Evolutionary conservation across 2,113 vertebrate genomes (phyloP).

Genomic region (Nannospalax galili): DNA sequence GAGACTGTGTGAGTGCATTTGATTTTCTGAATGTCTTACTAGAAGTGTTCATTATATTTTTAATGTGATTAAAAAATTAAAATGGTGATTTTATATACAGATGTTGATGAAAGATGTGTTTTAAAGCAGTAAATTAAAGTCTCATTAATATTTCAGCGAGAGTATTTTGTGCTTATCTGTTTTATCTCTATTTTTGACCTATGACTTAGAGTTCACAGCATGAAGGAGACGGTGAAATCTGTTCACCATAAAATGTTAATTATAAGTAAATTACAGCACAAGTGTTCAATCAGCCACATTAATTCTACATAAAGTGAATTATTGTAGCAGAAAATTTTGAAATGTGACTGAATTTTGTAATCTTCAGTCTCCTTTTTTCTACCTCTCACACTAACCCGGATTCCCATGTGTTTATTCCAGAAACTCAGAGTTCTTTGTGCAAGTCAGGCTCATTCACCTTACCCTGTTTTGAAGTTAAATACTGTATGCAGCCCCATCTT

Average conservation of each 20-base stretch:
- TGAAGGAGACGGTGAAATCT: slow-evolving; percentile 90
- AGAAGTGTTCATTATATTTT: slow-evolving; percentile 85
- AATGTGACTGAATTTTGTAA: slow-evolving; percentile 92
- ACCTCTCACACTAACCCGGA: slow-evolving; percentile 71
- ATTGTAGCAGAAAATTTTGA: slow-evolving; percentile 93
- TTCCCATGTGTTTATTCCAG: slow-evolving; percentile 59
- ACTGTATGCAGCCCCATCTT: neutral
- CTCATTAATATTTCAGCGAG: slow-evolving; percentile 90
- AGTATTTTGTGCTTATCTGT: slow-evolving; percentile 90
- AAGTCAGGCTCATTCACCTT: slow-evolving; percentile 30
- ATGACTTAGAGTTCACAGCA: slow-evolving; percentile 91
- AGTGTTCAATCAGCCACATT: slow-evolving; percentile 92
- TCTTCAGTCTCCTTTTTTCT: slow-evolving; percentile 81
- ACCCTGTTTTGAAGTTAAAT: slow-evolving; percentile 58
- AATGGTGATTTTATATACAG: slow-evolving; percentile 86
- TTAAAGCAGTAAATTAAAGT: slow-evolving; percentile 91
- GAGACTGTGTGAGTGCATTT: slow-evolving; percentile 57
- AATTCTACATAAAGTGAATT: slow-evolving; percentile 93
- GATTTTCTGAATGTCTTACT: slow-evolving; percentile 77
- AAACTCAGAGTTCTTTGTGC: slow-evolving; percentile 59
- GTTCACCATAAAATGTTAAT: slow-evolving; percentile 93
- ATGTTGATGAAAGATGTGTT: slow-evolving; percentile 89
- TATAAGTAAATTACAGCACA: slow-evolving; percentile 93
- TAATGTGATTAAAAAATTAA: slow-evolving; percentile 85
- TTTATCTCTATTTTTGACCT: slow-evolving; percentile 92